Percentiles rank a stretch among this genome's conserved stretches.
These are phyloP conservation scores for Mungos mungo DNA, from an alignment of 2,113 vertebrate genomes.

Conservation along the genomic window DNA sequence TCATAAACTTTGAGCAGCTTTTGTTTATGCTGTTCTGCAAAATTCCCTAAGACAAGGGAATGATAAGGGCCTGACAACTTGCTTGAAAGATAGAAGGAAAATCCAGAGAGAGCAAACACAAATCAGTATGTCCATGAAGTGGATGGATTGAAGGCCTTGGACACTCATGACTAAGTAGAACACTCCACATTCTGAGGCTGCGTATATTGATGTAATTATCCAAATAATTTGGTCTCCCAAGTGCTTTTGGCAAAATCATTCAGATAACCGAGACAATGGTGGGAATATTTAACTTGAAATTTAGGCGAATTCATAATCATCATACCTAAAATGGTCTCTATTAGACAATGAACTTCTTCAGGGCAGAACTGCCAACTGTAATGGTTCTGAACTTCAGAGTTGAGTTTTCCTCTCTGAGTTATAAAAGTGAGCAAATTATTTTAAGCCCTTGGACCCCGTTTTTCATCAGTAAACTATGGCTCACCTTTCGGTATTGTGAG, in stretches of 20 bases:
- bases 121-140: rapidly evolving
- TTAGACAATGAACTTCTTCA: background rate
- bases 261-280: background rate
- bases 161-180: too few relatives aligned
- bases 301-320: background rate
- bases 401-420: background rate
- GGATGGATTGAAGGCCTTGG: background rate
- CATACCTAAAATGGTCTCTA: background rate
- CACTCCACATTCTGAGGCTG: background rate
- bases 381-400: background rate
- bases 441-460: background rate
- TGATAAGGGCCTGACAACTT: background rate
- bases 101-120: background rate
- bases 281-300: background rate
- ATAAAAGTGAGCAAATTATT: background rate
- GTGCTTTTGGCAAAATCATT: background rate
- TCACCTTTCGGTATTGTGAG: background rate
- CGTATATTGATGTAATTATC: background rate
- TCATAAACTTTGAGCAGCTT: background rate
- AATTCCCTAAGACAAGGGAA: background rate
- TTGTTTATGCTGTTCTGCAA: background rate
- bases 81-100: background rate
- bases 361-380: background rate
- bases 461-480: background rate
- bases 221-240: background rate